These are phyloP conservation scores for Coecobrya sp. DNA, from an alignment of 2,888 invertebrate species.

Conservation along the genomic window DNA sequence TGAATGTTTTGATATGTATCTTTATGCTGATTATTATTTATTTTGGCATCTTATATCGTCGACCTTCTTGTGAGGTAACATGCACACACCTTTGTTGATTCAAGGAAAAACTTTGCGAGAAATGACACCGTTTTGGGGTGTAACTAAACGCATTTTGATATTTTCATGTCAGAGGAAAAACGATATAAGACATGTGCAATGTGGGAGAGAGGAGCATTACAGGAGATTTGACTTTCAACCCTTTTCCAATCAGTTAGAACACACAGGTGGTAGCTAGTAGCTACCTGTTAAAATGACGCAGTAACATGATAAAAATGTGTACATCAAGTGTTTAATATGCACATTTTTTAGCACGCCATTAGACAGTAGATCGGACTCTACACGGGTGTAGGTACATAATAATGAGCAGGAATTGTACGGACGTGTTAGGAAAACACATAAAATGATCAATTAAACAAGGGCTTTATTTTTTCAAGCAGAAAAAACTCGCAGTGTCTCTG, in stretches of 20 bases:
- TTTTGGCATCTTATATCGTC: slow-evolving; percentile 12
- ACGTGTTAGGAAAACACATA: background rate
- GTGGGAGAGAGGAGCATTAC: too few species aligned
- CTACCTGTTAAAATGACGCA: too few species aligned
- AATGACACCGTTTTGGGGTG: background rate
- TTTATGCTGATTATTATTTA: slow-evolving; percentile 47
- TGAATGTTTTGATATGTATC: slow-evolving; percentile 31
- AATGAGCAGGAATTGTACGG: background rate
- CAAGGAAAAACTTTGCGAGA: background rate
- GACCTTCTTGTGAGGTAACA: background rate
- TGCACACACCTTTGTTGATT: slow-evolving; percentile 55
- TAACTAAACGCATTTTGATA: background rate
- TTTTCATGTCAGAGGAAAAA: background rate
- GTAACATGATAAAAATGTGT: too few species aligned
- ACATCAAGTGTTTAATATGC: too few species aligned
- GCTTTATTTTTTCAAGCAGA: slow-evolving; percentile 10
- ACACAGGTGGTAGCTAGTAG: too few species aligned
- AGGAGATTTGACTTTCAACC: too few species aligned
- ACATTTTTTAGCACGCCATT: background rate
- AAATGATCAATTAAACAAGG: slow-evolving; percentile 26
- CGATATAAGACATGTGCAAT: too few species aligned
- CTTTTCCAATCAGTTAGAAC: too few species aligned
- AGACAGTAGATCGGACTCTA: too few species aligned
- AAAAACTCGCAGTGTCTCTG: slow-evolving; percentile 18
- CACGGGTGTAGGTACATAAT: background rate